Evolutionary conservation across 1,140 invertebrate species (phyloP), one percentile per base, ranked within the genome.

Genomic region (Drosophila cardini): DNA sequence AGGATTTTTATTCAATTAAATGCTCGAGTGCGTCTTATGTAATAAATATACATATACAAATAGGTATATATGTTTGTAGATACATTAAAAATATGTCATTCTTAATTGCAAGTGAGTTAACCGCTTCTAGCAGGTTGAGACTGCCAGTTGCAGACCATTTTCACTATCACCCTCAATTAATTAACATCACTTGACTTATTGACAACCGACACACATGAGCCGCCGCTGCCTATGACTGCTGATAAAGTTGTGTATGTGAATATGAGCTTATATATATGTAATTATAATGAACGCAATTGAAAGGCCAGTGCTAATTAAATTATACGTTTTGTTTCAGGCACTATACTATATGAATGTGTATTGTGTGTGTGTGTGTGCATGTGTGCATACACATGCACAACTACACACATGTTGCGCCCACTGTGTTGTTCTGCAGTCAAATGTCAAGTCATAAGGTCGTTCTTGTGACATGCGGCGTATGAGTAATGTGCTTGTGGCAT

Each of bases 181-280:
- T 89, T 89, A 89, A 89, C 70, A 84, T 89, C 84, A 89, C 81
- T 89, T 89, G 84, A 89, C 84, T 89, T 89, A 89, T 89, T 89
- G 84, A 89, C 84, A 89, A 72, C 45, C 38, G 62, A 40, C 65
- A 53, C 53, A 45, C 64, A 79, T 65, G 32, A 26, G 38, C 48
- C 52, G 38, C 48, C 52, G 32, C 46, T 5, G 38, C 34, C 15
- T 46, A 7, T 16, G 42, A 55, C 48, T 52, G 18, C 15, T 45
- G 68, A 43, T 55, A 48, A 21, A 18, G 40, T 13, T 45, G 45
- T 18, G 21, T 26, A 26, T 26, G 1, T 65, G 40, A 43, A 72
- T 60, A 45, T 45, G 53, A 60, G 83, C 82, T 87, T 82, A 87
- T 78, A 83, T 86, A 62, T 86, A 79, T 87, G 83, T 86, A 83